Base-by-base conservation (phyloP, 2,797 vertebrate species). In the Brotula barbata region DNA sequence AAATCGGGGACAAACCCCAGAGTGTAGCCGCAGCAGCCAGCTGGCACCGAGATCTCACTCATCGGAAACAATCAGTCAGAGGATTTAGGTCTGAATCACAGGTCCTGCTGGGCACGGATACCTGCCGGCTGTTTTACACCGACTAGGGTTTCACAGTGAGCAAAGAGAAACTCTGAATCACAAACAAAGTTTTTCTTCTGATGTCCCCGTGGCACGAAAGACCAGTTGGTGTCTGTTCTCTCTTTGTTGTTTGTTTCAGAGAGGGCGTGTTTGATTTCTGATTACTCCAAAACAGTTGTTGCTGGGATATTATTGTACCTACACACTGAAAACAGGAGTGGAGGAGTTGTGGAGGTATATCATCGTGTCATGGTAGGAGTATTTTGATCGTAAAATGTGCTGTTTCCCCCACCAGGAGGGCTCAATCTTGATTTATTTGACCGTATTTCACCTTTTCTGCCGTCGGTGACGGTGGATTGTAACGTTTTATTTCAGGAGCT, bases 1-100 rank as follows among this genome's bases (percentile, higher is more conserved):
- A 90, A 91, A 91, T 91, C 80, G 45, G 68, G 75, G 73, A 88
- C 87, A 90, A 89, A 88, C 86, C 80, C n/a, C 72, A 73, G 73
- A 57, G 75, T 80, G 85, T 82, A 57, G 77, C 83, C n/a, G n/a
- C n/a, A 44, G 73, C 40, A n/a, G 48, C 83, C 88, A 86, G 81
- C 82, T 89, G 85, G 74, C 75, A 71, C 86, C 75, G 72, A 84
- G 81, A 77, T 86, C 75, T 85, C 81, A 85, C 75, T 90, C 85
- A 80, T 84, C 84, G 76, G 86, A 90, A 91, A 87, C 81, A 86
- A 86, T 90, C 87, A 85, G 78, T 84, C 83, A 65, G 63, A 82
- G 72, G 82, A 83, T 87, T 88, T 76, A 73, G 61, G 56, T 31
- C 74, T 71, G 77, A 85, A 82, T 81, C 74, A 72, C 65, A 57